These are phyloP conservation scores for Mola mola DNA, from an alignment of 2,113 vertebrate genomes.

Conservation along the genomic window DNA sequence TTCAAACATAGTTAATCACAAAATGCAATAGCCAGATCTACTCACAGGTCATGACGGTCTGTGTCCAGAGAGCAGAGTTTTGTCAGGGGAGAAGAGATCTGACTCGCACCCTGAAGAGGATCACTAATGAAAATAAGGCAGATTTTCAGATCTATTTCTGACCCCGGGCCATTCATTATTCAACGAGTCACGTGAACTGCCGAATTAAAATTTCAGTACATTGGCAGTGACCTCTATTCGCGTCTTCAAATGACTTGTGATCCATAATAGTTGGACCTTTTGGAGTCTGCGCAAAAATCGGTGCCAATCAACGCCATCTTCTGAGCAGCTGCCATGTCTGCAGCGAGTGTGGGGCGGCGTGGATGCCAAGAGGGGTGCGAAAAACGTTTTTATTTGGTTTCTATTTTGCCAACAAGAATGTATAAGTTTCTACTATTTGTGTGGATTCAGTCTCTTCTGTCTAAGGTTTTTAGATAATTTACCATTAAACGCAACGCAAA, in stretches of 20 bases:
- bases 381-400: no score
- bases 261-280: constrained; percentile 67
- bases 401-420: no score
- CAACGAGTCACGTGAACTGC: constrained; percentile 90
- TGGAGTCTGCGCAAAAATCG: constrained; percentile 61
- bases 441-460: no score
- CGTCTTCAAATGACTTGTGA: constrained; percentile 73
- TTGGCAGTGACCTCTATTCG: constrained; percentile 80
- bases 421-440: no score
- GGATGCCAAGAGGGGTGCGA: no score
- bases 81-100: constrained; percentile 79
- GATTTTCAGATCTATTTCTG: constrained; percentile 91
- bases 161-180: constrained; percentile 93
- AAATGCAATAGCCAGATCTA: constrained; percentile 41
- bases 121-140: constrained; percentile 89
- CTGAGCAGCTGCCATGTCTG: constrained; percentile 33
- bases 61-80: constrained; percentile 40
- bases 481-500: no score
- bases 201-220: constrained; percentile 92
- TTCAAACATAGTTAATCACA: background rate
- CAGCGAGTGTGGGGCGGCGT: background rate
- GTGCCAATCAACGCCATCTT: constrained; percentile 69
- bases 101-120: constrained; percentile 86
- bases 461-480: no score
- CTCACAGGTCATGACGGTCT: constrained; percentile 73